Conservation (phyloP, 2,113 vertebrate genomes). For the Pteropus alecto region DNA sequence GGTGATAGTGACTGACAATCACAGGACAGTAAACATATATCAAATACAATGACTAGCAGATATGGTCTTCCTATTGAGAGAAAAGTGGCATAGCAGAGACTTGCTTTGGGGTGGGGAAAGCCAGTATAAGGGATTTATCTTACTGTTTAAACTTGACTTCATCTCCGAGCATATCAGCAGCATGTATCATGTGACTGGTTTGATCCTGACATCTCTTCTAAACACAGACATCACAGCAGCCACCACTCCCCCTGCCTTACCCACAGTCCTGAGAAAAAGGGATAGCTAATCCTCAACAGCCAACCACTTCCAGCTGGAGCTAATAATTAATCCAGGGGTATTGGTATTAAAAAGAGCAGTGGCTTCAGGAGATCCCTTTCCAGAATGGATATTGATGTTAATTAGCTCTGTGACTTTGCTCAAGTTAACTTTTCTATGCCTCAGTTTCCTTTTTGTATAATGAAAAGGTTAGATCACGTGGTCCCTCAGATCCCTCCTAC, state of each 20-base stretch:
- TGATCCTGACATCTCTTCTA: background rate
- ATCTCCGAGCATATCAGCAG: background rate
- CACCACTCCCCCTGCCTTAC: background rate
- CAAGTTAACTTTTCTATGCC: background rate
- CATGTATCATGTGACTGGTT: background rate
- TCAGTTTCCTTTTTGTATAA: background rate
- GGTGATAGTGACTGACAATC: background rate
- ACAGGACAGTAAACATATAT: background rate
- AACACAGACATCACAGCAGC: background rate
- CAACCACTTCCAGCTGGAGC: background rate
- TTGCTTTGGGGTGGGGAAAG: background rate
- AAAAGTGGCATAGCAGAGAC: background rate
- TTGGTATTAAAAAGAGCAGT: background rate
- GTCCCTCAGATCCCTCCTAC: background rate
- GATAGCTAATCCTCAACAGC: rapidly evolving
- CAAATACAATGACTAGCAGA: background rate
- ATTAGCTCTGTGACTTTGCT: background rate
- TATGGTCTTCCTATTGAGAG: background rate
- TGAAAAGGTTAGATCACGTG: background rate
- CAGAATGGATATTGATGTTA: background rate
- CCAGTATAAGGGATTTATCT: background rate
- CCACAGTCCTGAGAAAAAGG: background rate
- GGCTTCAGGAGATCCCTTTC: background rate
- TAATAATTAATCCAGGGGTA: background rate
- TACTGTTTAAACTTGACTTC: background rate